Evolutionary conservation across 2,888 invertebrate genomes (phyloP).

Genomic region (Nemapogon koenigi): DNA sequence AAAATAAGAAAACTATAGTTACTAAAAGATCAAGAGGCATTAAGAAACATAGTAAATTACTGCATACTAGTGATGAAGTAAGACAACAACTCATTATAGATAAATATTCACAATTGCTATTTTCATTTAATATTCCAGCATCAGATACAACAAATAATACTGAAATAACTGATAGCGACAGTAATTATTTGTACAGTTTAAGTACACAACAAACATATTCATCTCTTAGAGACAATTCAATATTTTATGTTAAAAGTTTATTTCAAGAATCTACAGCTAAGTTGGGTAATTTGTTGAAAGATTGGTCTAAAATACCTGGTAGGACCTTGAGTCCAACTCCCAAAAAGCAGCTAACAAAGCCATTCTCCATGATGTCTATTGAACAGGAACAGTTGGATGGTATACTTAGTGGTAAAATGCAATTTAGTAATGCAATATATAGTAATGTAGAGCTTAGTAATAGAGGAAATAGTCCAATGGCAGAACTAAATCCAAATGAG

Average conservation of each 20-base stretch:
- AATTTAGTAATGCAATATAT: neutral
- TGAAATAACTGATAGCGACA: conserved; percentile 1
- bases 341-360: conserved; percentile 21
- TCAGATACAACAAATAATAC: conserved; percentile 20
- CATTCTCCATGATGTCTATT: conserved; percentile 36
- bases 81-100: conserved; percentile 35
- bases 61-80: conserved; percentile 29
- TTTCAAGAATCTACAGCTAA: conserved; percentile 40
- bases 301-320: conserved; percentile 69
- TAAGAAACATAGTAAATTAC: conserved; percentile 34
- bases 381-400: conserved; percentile 40
- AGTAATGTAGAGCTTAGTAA: neutral
- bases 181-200: neutral
- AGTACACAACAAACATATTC: conserved; percentile 30
- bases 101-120: conserved; percentile 41
- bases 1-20: conserved; percentile 24
- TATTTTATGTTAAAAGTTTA: conserved; percentile 53
- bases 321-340: conserved; percentile 62
- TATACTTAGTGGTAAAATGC: conserved; percentile 39
- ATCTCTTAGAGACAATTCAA: conserved; percentile 26
- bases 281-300: conserved; percentile 60
- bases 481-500: too few species aligned
- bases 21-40: conserved; percentile 25
- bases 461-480: too few species aligned
- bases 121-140: conserved; percentile 24